phyloP scores from a whole-genome alignment of 1,140 invertebrate species.

The Drosophila willistoni region DNA sequence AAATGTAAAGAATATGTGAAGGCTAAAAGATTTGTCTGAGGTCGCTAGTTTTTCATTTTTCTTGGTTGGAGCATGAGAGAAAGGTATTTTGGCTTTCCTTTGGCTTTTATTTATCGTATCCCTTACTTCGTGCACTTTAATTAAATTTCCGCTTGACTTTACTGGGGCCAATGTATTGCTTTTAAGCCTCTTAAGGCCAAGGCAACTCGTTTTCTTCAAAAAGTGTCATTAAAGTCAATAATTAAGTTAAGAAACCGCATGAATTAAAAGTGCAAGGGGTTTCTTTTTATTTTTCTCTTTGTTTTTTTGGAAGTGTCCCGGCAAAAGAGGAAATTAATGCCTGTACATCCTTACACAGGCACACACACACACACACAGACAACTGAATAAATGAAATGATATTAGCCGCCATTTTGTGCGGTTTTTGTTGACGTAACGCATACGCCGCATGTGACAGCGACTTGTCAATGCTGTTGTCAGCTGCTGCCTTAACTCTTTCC shows the following conservation, averaged over 20 bases:
- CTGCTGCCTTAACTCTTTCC: conserved; percentile 35
- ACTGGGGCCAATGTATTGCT: neutral
- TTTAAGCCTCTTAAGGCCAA: conserved; percentile 19
- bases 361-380: conserved; percentile 22
- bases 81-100: neutral
- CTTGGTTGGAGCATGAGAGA: neutral
- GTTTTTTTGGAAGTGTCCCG: conserved; percentile 23
- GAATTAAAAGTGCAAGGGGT: conserved; percentile 30
- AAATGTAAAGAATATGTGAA: neutral
- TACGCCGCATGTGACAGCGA: conserved; percentile 47
- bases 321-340: conserved; percentile 60
- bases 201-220: conserved; percentile 14
- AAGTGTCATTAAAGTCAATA: conserved; percentile 47
- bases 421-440: conserved; percentile 37
- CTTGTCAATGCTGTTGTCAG: conserved; percentile 51
- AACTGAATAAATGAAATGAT: conserved; percentile 68
- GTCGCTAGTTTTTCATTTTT: neutral
- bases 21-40: neutral
- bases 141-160: conserved; percentile 24
- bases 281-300: conserved; percentile 16
- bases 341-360: neutral
- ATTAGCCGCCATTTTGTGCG: conserved; percentile 60
- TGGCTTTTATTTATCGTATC: conserved; percentile 6
- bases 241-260: conserved; percentile 54
- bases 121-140: conserved; percentile 10